Evolutionary conservation across 1,140 invertebrate genomes (phyloP), one percentile per base, ranked within the genome.

Genomic region (Stegodyphus dumicola): DNA sequence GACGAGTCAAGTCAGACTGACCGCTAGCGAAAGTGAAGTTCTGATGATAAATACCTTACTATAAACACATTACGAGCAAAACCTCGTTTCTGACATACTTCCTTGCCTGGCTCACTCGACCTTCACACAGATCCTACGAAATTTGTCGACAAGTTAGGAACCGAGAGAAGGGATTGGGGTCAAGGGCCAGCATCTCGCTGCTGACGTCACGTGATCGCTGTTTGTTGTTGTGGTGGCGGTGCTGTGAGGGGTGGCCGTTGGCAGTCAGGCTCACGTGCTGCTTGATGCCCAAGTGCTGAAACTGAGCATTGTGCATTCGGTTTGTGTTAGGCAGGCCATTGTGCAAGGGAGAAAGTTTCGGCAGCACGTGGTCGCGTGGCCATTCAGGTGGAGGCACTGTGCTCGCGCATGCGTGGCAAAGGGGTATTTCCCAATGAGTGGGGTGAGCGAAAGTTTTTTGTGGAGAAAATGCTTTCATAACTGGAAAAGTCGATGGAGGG

Each of bases 71-170:
- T 17, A 17, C 10, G 33, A 33, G 33, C 33, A 33, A 33, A 33
- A 33, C 53, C 15, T 67, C 78, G 49, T 52, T 56, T 54, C 69
- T 80, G 78, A 73, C 69, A 80, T 56, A 78, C 67, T 70, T 73
- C 78, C 56, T 60, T 60, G 9, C 56, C 33, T 33, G 33, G 33
- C 33, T 33, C 33, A 33, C 66, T 66, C 78, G 78, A 80, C 78
- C 78, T 80, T 80, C 78, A 69, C 78, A 80, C 69, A 80, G n/a
- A 70, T 80, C 69, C n/a, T n/a, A n/a, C 56, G 73, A 75, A 75
- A 48, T 17, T 11, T 17, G 69, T 71, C 69, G 33, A 71, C n/a
- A 71, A 18, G n/a, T 71, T 49, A 11, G 10, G 6, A n/a, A 71
- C 48, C n/a, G 33, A 52, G 33, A 33, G 33, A 33, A 1, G 11